These are phyloP conservation scores for Microplitis demolitor DNA, from an alignment of 1,140 invertebrate genomes.

Conservation along the genomic window DNA sequence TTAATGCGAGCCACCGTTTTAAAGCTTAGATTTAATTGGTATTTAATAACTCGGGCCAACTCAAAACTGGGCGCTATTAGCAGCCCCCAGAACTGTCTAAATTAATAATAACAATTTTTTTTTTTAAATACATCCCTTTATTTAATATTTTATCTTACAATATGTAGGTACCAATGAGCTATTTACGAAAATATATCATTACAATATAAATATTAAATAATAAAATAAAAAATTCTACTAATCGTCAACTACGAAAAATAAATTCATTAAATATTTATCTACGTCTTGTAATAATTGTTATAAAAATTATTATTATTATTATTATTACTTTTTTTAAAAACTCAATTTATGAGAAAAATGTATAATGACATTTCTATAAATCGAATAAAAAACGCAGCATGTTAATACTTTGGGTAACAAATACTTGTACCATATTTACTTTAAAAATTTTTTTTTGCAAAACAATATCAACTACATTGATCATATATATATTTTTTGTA, in stretches of 20 bases:
- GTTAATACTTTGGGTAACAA: background rate
- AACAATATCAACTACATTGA: slow-evolving; percentile 3
- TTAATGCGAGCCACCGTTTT: background rate
- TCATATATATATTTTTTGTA: background rate
- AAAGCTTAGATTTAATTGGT: too few species aligned
- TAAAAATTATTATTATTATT: background rate
- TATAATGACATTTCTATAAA: background rate
- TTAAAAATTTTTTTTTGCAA: slow-evolving; percentile 11
- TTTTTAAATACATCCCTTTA: slow-evolving; percentile 4
- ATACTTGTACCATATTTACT: background rate
- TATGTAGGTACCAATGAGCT: slow-evolving; percentile 2
- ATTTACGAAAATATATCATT: slow-evolving; percentile 10
- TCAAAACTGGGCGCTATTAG: too few species aligned
- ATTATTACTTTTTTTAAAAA: background rate
- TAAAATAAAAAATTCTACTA: background rate
- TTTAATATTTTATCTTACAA: background rate
- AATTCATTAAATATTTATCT: background rate
- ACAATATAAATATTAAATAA: background rate
- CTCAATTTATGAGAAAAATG: background rate
- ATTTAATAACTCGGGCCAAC: too few species aligned
- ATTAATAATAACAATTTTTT: too few species aligned
- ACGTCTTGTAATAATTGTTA: background rate
- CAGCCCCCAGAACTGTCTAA: too few species aligned
- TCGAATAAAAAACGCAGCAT: background rate
- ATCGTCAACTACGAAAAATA: background rate